Base-by-base conservation (phyloP, 2,888 invertebrate genomes). In the Aproaerema taeniolella region DNA sequence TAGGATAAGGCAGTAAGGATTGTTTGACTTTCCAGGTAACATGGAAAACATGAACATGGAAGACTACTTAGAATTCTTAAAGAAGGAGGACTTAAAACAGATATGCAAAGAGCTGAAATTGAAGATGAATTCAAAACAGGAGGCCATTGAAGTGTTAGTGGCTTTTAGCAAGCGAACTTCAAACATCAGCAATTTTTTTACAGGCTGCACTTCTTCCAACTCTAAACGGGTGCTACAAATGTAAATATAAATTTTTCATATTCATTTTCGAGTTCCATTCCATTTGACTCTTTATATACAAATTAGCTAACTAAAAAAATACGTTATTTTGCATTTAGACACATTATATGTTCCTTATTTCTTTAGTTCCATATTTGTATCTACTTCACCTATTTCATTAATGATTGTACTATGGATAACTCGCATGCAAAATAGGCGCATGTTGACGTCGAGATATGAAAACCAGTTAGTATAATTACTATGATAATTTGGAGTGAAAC, bases 21-120 rank as follows among this genome's bases (percentile, higher is more conserved):
- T 24, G 11, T 24, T 17, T 7, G n/a, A n/a, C n/a, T 46, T 38
- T 39, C 11, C 17, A 41, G 43, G 31, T 30, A 31, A 25, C 17
- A 34, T 29, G 38, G 39, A 45, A 26, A 45, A 40, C 32, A 55
- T 62, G 47, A 47, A 33, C 25, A 65, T 74, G 49, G 58, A 73
- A 44, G 66, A 74, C 7, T 60, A 52, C 36, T 47, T 56, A 4
- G 42, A 53, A 12, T 36, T 79, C 12, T 45, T 87, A 33, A 74
- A 62, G 45, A 46, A 46, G 20, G 56, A 62, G 4, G 80, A 85
- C 14, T 43, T 86, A 15, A 65, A 67, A 39, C 49, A 60, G 32
- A 62, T 85, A 38, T 80, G 80, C 46, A 79, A 81, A 46, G 58
- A 65, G 4, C 58, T 81, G 1, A 79, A 80, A 46, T 28, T 76